Base-by-base conservation (phyloP, 2,113 vertebrate genomes). In the Cololabis saira region DNA sequence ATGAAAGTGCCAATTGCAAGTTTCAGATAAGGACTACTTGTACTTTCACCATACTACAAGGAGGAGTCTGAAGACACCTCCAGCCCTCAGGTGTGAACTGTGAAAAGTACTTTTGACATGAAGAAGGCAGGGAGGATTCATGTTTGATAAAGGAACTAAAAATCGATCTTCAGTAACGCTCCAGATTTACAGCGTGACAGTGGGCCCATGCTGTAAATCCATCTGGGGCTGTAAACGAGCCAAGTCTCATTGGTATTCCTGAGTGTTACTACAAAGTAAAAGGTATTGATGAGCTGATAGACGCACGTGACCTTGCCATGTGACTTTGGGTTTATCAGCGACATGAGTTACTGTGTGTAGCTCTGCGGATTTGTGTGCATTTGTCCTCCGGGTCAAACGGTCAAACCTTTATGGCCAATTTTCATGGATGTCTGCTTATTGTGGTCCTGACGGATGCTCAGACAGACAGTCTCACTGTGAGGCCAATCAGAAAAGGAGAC, bases 241-340 rank as follows among this genome's bases (percentile, higher is more conserved):
- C 77, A 42, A 22, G 24, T 33, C 40, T 86, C 70, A 74, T 71
- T 79, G 69, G 67, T 82, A 85, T 88, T 74, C 82, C 73, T 43
- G 58, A 13, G 16, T 55, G 76, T 51, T 73, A 56, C 18, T 21
- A 41, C 71, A 53, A 54, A 37, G 70, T 78, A 69, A 80, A 78
- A 73, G 51, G 27, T 83, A 86, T 86, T 68, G 85, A 89, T 75
- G 72, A 80, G 64, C 48, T 17, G 40, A 77, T 41, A 41, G 44
- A 53, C 15, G 52, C 82, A 80, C 61, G 45, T 78, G 84, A 75
- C 79, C 71, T 87, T 49, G 76, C 33, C 70, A 18, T 8, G 54
- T 87, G 80, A 80, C 58, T 58, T 18, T 58, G 19, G 40, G 19
- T 16, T 74, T 24, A 53, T 17, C 24, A 12, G 3, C 45, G 16